phyloP scores from a whole-genome alignment of 2,113 vertebrate species.

The Ophthalmotilapia sp. region DNA sequence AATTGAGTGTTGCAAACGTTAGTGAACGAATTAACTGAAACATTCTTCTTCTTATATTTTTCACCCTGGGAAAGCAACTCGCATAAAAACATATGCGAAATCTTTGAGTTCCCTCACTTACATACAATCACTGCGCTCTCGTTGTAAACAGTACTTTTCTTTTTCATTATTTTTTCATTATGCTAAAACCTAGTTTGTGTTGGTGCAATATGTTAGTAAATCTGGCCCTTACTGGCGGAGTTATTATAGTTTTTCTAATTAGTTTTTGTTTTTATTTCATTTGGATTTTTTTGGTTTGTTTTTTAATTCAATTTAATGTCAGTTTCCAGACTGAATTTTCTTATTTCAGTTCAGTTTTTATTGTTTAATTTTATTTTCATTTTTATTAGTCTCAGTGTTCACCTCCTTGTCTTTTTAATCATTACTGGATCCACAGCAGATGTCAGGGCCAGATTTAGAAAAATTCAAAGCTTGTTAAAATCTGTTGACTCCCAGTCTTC shows the following conservation, averaged over 20 bases:
- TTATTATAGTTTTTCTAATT: not conserved
- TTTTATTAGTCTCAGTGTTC: not conserved
- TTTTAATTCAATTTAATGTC: not conserved
- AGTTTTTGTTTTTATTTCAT: not conserved
- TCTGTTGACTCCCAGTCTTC: not conserved
- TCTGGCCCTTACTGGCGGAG: not conserved
- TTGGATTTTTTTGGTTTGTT: not conserved
- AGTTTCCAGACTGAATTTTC: not conserved
- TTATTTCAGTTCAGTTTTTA: not conserved
- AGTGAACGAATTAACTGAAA: not conserved
- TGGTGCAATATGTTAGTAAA: not conserved
- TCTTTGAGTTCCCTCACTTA: not conserved
- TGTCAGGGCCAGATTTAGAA: not conserved
- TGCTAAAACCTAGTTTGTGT: not conserved
- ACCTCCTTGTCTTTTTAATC: not conserved
- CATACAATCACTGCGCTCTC: not conserved
- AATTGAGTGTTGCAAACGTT: not conserved
- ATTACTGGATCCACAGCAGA: not conserved
- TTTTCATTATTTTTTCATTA: not conserved
- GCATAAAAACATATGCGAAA: not conserved
- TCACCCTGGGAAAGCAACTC: not conserved
- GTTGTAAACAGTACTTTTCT: not conserved
- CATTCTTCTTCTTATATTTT: not conserved
- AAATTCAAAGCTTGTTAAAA: not conserved
- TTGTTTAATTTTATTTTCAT: not conserved